Base-by-base conservation (phyloP, 2,888 invertebrate species). In the Drosophila algonquin region DNA sequence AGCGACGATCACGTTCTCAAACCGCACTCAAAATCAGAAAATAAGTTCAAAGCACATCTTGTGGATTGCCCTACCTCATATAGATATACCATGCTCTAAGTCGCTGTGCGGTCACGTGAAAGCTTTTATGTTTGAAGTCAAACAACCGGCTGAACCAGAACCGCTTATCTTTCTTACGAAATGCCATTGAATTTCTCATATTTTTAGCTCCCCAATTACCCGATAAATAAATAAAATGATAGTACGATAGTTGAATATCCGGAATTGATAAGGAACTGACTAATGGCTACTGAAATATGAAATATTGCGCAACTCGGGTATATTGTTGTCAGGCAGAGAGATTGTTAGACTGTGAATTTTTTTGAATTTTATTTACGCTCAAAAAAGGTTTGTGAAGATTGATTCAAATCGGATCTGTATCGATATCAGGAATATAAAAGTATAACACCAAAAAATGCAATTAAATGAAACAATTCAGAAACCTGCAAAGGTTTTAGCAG, bases 171-270 rank as follows among this genome's bases (percentile, higher is more conserved):
- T 45, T 40, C 40, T 7, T 2, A 40, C 40, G 40, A 2, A 40
- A 14, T 40, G 14, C 18, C 35, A 55, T 45, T 55, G 60, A 32
- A 60, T 32, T 46, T 55, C 35, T n/a, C 50, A 18, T 35, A 51
- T 30, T 56, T 64, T 5, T 10, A 45, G 55, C 53, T 45, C 44
- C n/a, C 55, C 64, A 67, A 67, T 67, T 56, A 67, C 35, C 45
- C 27, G 55, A 67, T 67, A 65, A 65, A 65, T 63, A 56, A 27
- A 21, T 45, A 7, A 51, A 51, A 51, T 40, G 6, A 7, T 14
- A 40, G 14, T 40, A 35, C n/a, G 27, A 44, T 51, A 50, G 51
- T 55, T 56, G 56, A 55, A 45, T 67, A 67, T 67, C 55, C 35
- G 7, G 21, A 16, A 10, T 16, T 27, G 65, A 65, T 65, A 64